phyloP scores from a whole-genome alignment of 2,113 vertebrate species.

The Ceyx melanurus region DNA sequence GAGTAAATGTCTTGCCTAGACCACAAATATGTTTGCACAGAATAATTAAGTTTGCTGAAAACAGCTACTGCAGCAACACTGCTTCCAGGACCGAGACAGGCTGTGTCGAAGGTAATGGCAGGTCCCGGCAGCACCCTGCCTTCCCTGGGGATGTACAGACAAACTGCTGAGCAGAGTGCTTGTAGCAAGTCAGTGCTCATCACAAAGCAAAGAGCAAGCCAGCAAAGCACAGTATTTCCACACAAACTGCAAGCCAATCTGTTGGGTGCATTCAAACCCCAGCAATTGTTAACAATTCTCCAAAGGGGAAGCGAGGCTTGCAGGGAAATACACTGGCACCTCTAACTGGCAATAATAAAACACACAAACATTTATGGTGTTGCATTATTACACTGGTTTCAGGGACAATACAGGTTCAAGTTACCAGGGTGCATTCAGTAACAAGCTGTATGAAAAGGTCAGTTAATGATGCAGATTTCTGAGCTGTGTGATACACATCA shows the following conservation, averaged over 20 bases:
- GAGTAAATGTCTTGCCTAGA: not conserved
- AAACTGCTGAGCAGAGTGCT: accelerated
- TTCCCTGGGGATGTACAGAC: not conserved
- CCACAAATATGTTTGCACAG: not conserved
- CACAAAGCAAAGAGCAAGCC: not conserved
- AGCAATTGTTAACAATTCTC: not conserved
- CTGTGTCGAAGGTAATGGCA: not conserved
- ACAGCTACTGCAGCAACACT: not conserved
- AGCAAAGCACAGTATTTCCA: not conserved
- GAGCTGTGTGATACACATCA: not conserved
- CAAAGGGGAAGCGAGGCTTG: not conserved
- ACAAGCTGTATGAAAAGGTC: not conserved
- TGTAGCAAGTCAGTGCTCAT: not conserved
- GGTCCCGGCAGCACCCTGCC: not conserved
- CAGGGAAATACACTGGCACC: slow-evolving; percentile 21
- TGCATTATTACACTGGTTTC: not conserved
- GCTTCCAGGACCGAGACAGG: not conserved
- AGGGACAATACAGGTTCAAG: not conserved
- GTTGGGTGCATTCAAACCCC: not conserved
- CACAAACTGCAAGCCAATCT: not conserved
- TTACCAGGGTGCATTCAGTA: not conserved
- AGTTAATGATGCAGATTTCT: not conserved
- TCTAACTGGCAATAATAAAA: slow-evolving; percentile 51
- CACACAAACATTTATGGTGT: slow-evolving; percentile 1
- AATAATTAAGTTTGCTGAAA: slow-evolving; percentile 1